Conservation (phyloP, 2,888 invertebrate genomes). For the Ceratothoa steindachneri region DNA sequence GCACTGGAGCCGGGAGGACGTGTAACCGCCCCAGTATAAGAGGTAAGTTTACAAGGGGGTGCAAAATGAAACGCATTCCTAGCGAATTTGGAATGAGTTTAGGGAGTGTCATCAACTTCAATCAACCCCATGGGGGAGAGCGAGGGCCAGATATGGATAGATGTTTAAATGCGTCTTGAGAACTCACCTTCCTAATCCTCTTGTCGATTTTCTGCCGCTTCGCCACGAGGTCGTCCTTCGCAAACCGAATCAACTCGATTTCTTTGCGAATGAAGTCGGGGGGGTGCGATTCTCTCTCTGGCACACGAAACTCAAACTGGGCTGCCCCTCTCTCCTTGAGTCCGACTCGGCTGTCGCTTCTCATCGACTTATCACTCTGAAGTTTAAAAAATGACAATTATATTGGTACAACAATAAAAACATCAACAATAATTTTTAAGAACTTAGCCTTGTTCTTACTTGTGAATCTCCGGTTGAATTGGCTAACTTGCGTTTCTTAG, state of each 20-base stretch:
- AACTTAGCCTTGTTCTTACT: background rate
- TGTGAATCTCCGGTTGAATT: background rate
- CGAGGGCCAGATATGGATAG: no score
- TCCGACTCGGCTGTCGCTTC: background rate
- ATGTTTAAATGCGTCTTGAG: background rate
- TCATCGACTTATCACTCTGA: background rate
- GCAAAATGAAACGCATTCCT: no score
- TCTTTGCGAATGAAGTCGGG: conserved; percentile 26
- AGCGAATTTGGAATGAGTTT: no score
- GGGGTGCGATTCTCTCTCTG: background rate
- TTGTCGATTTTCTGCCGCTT: conserved; percentile 34
- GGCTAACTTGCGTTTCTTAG: background rate
- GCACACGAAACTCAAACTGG: background rate
- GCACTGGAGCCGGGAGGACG: no score
- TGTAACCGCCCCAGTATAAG: no score
- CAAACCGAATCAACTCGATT: conserved; percentile 33
- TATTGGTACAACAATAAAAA: background rate
- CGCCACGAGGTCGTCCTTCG: conserved; percentile 32
- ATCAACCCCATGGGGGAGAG: no score
- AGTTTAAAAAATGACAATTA: background rate
- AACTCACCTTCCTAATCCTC: conserved; percentile 26
- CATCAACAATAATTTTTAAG: background rate
- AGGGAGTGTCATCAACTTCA: no score
- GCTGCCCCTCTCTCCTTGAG: background rate
- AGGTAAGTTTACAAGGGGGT: no score